Percentiles rank a stretch among this genome's conserved stretches.
Conservation (phyloP, 2,888 invertebrate genomes). For the Monopis laevigella region DNA sequence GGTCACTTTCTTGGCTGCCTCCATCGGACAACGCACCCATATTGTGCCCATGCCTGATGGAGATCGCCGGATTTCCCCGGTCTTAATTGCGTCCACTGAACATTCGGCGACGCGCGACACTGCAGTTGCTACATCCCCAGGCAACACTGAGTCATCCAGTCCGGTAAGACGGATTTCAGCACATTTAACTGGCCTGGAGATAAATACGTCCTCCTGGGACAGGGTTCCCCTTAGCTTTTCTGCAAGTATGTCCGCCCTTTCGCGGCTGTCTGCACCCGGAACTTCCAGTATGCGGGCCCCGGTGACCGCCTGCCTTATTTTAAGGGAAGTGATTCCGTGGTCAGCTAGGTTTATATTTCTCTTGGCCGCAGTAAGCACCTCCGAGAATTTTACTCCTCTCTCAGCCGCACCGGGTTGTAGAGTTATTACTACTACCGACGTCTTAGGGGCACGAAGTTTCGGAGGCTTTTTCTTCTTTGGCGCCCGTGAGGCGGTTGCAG, state of each 20-base stretch:
- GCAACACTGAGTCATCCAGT: slow-evolving; percentile 8
- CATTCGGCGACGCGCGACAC: not conserved
- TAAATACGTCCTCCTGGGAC: not conserved
- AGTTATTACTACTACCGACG: slow-evolving; percentile 17
- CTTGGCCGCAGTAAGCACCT: slow-evolving; percentile 13
- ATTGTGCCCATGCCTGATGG: not conserved
- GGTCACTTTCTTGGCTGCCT: slow-evolving; percentile 3
- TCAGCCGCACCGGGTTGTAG: slow-evolving; percentile 15
- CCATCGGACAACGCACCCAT: slow-evolving; percentile 10
- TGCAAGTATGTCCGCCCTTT: slow-evolving; percentile 16
- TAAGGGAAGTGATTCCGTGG: slow-evolving; percentile 8
- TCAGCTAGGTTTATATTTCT: not conserved
- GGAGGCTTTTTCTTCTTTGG: too few relatives aligned
- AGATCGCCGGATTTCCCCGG: not conserved
- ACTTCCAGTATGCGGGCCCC: slow-evolving; percentile 17
- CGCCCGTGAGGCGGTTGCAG: too few relatives aligned
- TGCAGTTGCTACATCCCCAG: slow-evolving; percentile 1
- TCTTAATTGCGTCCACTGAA: not conserved
- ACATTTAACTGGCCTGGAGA: slow-evolving; percentile 8
- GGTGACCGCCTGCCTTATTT: slow-evolving; percentile 7
- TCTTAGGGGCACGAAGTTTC: slow-evolving; percentile 8
- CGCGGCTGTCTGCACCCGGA: slow-evolving; percentile 8
- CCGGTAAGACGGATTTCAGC: slow-evolving; percentile 2
- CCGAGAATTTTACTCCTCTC: slow-evolving; percentile 13
- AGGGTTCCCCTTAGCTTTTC: slow-evolving; percentile 13